A percentile compares a stretch with the other conserved stretches of the same genome.
Conservation (phyloP, 2,797 vertebrate species). For the Hyperoplus immaculatus region DNA sequence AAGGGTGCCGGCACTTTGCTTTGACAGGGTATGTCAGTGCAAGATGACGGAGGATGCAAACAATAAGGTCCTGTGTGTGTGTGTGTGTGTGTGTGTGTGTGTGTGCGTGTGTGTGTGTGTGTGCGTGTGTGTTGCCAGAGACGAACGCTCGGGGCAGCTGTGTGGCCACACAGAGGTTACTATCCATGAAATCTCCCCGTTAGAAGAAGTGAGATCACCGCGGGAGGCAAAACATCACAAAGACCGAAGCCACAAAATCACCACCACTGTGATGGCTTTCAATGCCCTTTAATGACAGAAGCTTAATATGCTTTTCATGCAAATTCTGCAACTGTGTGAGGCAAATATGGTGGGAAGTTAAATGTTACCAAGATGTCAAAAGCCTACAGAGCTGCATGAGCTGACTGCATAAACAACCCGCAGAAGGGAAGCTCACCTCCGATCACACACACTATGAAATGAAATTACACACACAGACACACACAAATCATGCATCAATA, state of each 20-base stretch:
- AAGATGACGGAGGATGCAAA: conserved; percentile 45
- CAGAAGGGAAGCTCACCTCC: conserved; percentile 22
- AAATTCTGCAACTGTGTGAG: conserved; percentile 29
- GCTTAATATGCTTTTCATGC: conserved; percentile 31
- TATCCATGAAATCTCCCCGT: conserved; percentile 27
- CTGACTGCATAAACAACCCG: conserved; percentile 14
- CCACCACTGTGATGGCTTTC: background rate
- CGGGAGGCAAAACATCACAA: conserved; percentile 22
- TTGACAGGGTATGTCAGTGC: conserved; percentile 32
- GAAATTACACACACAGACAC: background rate
- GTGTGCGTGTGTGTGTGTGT: conserved; percentile 12
- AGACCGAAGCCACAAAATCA: background rate
- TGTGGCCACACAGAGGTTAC: conserved; percentile 29
- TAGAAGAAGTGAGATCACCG: conserved; percentile 27
- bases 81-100: conserved; percentile 45
- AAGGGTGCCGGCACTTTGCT: conserved; percentile 11
- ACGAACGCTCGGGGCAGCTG: conserved; percentile 21
- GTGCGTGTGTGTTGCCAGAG: background rate
- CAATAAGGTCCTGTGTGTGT: conserved; percentile 43
- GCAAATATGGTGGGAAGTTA: conserved; percentile 38
- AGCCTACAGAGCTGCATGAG: conserved; percentile 23
- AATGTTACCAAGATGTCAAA: conserved; percentile 61
- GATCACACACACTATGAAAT: background rate
- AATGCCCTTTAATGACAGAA: conserved; percentile 18
- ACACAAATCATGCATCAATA: conserved; percentile 14